Conservation (phyloP, 2,797 vertebrate species). For the Thunnus albacares region DNA sequence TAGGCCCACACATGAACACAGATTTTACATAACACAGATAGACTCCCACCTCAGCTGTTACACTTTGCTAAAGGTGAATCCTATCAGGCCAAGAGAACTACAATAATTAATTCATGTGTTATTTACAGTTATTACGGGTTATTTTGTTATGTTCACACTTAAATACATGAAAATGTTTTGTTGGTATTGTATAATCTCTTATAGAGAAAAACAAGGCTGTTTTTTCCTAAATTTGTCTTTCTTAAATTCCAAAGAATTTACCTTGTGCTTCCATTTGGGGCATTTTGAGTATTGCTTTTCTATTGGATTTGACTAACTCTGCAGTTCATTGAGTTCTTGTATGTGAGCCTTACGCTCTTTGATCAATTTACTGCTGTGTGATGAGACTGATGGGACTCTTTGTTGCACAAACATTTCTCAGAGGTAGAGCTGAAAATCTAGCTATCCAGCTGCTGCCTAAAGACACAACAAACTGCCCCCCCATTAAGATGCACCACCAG, state of each 20-base stretch:
- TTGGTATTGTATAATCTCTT: background rate
- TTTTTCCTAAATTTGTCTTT: background rate
- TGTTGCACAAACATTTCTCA: constrained; percentile 3
- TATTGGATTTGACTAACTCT: constrained; percentile 5
- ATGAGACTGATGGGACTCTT: constrained; percentile 15
- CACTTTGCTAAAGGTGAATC: background rate
- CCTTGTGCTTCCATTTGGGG: background rate
- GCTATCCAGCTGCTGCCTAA: background rate
- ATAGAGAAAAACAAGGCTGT: background rate
- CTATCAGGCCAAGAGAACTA: background rate
- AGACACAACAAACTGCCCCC: background rate
- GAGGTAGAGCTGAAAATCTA: background rate
- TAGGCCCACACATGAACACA: constrained; percentile 20
- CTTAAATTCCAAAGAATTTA: background rate
- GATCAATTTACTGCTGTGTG: constrained; percentile 10
- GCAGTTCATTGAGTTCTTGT: background rate
- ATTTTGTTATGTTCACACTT: background rate
- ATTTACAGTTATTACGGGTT: background rate
- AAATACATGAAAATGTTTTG: background rate
- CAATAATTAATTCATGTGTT: background rate
- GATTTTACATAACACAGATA: constrained; percentile 33
- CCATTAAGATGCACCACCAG: background rate
- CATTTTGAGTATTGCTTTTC: background rate
- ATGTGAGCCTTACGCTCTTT: background rate
- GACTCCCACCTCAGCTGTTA: constrained; percentile 25